Evolutionary conservation across 2,113 vertebrate genomes (phyloP).

Genomic region (Cebus imitator): DNA sequence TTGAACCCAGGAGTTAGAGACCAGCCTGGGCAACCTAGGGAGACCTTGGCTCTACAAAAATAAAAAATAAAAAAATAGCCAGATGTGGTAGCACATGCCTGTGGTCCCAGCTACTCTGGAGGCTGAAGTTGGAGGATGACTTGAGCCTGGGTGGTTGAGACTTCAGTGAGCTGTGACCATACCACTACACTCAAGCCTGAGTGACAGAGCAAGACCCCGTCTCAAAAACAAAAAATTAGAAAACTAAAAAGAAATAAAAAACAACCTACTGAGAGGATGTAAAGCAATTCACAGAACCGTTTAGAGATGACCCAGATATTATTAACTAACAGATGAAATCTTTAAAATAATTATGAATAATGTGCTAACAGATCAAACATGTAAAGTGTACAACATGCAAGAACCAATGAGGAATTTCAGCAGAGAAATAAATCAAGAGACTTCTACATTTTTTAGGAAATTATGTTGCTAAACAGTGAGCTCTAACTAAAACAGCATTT

Average conservation of each 20-base stretch:
- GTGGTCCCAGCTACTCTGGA: too few relatives aligned
- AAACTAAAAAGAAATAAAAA: neutral
- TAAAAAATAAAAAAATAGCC: too few relatives aligned
- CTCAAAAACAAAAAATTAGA: too few relatives aligned
- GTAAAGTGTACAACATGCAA: neutral
- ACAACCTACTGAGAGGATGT: neutral
- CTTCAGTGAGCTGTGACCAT: too few relatives aligned
- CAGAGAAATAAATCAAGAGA: neutral
- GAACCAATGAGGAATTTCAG: neutral
- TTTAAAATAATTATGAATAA: slow-evolving; percentile 14
- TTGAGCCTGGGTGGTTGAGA: too few relatives aligned
- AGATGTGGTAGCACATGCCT: too few relatives aligned
- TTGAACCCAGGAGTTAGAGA: too few relatives aligned
- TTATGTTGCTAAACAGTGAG: neutral
- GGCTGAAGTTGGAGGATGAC: too few relatives aligned
- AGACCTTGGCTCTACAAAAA: too few relatives aligned
- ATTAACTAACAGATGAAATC: neutral
- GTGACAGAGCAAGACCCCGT: too few relatives aligned
- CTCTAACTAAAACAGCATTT: neutral
- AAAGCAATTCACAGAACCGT: neutral
- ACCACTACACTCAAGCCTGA: too few relatives aligned
- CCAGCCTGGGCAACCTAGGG: too few relatives aligned
- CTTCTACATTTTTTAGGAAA: neutral
- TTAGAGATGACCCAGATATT: neutral
- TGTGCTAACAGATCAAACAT: neutral